Conservation (phyloP, 2,113 vertebrate species). For the Protomyctophum bolini region DNA sequence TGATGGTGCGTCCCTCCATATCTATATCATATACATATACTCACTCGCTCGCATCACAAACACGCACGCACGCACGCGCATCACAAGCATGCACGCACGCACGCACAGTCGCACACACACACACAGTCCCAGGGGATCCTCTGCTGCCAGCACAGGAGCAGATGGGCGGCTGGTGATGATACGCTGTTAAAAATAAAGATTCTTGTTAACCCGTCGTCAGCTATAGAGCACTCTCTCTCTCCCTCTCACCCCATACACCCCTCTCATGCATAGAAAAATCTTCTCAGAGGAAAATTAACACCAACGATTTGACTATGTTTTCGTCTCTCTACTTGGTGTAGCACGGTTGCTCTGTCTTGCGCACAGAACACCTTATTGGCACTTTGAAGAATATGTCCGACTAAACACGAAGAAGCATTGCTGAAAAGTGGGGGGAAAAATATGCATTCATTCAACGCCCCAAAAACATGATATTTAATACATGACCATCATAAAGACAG, state of each 20-base stretch:
- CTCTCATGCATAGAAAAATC: background rate
- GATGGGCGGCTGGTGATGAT: constrained; percentile 77
- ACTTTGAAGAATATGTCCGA: too few species aligned
- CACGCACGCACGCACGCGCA: background rate
- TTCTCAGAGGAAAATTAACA: too few species aligned
- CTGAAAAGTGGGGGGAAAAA: too few species aligned
- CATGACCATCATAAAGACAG: constrained; percentile 65
- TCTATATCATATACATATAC: background rate
- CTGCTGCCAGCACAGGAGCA: constrained; percentile 72
- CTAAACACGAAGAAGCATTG: too few species aligned
- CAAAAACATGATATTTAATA: constrained; percentile 73
- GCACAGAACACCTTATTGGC: background rate
- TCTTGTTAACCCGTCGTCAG: constrained; percentile 72
- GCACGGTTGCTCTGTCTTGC: too few species aligned
- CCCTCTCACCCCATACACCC: background rate
- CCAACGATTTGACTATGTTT: too few species aligned
- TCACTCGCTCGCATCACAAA: background rate
- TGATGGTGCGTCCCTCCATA: constrained; percentile 48
- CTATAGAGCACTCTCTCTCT: constrained; percentile 22
- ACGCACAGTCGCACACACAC: constrained; percentile 23
- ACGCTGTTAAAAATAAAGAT: constrained; percentile 79
- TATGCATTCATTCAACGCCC: constrained; percentile 3
- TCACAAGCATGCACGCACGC: constrained; percentile 8
- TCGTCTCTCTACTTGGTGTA: too few species aligned
- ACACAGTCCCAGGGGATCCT: constrained; percentile 57